Evolutionary conservation across 2,113 vertebrate species (phyloP).

Genomic region (Microcebus lehilahytsara): DNA sequence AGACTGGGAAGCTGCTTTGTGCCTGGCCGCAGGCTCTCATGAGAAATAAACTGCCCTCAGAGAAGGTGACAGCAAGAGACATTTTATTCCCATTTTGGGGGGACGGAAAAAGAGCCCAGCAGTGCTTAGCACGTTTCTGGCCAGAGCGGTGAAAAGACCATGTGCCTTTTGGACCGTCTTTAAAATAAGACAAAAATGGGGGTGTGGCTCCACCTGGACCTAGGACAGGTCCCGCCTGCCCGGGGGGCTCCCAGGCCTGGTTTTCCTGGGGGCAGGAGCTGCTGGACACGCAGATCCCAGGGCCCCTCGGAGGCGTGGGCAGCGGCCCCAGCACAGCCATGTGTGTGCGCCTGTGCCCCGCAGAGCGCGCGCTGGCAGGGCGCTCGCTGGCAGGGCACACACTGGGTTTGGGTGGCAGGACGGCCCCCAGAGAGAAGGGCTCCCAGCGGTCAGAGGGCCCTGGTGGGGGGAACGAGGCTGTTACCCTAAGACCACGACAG

Average conservation of each 20-base stretch:
- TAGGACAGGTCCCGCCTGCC: not conserved
- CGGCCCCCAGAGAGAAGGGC: not conserved
- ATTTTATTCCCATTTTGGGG: not conserved
- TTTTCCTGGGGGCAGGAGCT: not conserved
- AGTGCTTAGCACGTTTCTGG: not conserved
- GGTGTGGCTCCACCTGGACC: too few relatives aligned
- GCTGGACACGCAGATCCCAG: not conserved
- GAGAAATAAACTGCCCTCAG: constrained; percentile 31
- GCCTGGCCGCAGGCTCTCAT: not conserved
- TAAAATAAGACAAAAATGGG: not conserved
- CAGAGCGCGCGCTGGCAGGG: too few relatives aligned
- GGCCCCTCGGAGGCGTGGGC: not conserved
- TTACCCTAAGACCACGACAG: not conserved
- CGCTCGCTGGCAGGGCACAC: too few relatives aligned
- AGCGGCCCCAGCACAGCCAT: not conserved
- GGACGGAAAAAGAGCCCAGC: not conserved
- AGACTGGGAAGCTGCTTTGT: too few relatives aligned
- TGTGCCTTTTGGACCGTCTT: not conserved
- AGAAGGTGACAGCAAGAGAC: not conserved
- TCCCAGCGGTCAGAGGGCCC: not conserved
- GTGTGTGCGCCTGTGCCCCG: too few relatives aligned
- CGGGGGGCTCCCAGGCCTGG: not conserved
- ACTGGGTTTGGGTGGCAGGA: not conserved
- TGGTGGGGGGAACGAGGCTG: not conserved
- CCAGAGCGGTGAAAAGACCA: not conserved